These are phyloP conservation scores for Brienomyrus longianalis DNA, from an alignment of 2,113 vertebrate species.

Conservation along the genomic window DNA sequence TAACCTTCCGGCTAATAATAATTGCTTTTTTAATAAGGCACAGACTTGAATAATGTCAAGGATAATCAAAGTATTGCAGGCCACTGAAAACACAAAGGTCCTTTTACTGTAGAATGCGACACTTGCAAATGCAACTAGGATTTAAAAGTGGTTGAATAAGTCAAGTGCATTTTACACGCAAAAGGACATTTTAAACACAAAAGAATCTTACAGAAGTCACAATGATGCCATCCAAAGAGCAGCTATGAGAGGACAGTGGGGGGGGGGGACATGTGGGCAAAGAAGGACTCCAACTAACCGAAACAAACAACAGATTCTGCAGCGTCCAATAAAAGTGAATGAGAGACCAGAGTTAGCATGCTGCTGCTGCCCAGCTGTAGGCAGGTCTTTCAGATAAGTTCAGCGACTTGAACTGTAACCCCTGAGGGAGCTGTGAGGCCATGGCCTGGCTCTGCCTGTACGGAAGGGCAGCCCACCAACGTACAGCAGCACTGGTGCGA, in stretches of 20 bases:
- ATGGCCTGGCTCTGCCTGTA: neutral
- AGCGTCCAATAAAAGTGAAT: neutral
- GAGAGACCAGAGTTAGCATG: neutral
- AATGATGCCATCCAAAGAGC: neutral
- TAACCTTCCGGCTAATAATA: conserved; percentile 14
- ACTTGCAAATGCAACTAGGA: neutral
- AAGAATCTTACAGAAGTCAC: neutral
- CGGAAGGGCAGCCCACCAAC: neutral
- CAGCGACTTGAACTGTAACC: neutral
- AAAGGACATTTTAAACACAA: neutral
- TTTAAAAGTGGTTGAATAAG: neutral
- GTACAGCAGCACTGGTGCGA: neutral
- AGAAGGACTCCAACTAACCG: neutral
- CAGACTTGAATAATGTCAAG: conserved; percentile 7
- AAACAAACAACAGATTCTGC: neutral
- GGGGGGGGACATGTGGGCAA: neutral
- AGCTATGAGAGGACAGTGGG: neutral
- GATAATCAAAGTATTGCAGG: conserved; percentile 20
- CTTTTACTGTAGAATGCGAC: neutral
- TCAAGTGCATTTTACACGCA: neutral
- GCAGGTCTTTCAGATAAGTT: neutral
- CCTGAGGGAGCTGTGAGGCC: neutral
- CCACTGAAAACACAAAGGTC: conserved; percentile 2
- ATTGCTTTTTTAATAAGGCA: conserved; percentile 24
- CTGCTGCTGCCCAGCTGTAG: neutral